phyloP scores from a whole-genome alignment of 53 echinoderm and acorn worm genomes.

The Mesocentrotus franciscanus region DNA sequence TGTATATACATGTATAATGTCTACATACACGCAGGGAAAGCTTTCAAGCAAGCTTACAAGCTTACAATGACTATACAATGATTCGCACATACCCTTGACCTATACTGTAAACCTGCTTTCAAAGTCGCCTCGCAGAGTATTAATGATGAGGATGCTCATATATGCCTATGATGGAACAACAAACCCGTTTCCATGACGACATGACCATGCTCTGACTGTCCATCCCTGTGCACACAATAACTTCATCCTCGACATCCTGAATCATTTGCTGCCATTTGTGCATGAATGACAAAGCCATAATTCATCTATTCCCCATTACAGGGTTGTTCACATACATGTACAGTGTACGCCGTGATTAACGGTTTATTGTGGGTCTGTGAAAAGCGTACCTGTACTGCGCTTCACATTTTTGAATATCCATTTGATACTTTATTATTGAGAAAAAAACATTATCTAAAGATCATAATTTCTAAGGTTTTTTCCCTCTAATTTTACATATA shows the following conservation, averaged over 20 bases:
- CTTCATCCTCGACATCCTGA: neutral
- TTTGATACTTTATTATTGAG: no score
- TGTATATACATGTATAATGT: no score
- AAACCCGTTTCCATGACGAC: slow-evolving; percentile 22
- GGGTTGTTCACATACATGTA: no score
- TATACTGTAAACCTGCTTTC: neutral
- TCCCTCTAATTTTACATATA: no score
- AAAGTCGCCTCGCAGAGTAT: neutral
- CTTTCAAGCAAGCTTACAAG: no score
- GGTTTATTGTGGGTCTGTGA: no score
- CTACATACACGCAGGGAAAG: no score
- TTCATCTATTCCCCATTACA: neutral
- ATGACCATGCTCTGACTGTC: neutral
- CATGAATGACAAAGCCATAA: neutral
- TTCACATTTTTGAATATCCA: no score
- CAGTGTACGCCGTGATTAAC: no score
- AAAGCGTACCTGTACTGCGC: no score
- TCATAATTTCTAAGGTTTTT: no score
- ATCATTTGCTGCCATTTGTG: neutral
- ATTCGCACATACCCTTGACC: neutral
- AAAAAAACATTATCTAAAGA: no score
- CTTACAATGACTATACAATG: neutral
- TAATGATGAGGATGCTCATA: neutral
- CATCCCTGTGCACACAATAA: neutral
- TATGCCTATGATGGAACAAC: neutral